These are phyloP conservation scores for Laupala kohalensis DNA, from an alignment of 1,140 invertebrate species.

Conservation along the genomic window DNA sequence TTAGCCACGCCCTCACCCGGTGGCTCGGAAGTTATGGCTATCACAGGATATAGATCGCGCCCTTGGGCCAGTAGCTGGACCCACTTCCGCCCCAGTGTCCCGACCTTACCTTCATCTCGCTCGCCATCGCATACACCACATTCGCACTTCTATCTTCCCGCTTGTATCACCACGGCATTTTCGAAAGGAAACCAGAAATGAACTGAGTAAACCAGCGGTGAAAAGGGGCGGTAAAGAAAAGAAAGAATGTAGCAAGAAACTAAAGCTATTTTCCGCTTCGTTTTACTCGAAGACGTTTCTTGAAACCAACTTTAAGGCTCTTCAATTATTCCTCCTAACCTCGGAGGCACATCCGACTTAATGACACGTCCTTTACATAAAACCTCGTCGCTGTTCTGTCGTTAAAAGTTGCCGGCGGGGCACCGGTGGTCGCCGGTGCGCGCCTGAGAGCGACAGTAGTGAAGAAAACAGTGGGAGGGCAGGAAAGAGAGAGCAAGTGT, in stretches of 20 bases:
- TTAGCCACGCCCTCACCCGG: no score
- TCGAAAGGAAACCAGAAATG: neutral
- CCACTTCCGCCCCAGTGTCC: neutral
- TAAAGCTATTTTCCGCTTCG: neutral
- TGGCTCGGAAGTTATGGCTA: no score
- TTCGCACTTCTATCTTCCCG: no score
- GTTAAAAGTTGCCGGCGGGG: no score
- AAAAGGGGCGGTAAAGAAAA: neutral
- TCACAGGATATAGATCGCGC: no score
- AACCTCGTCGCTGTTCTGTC: no score
- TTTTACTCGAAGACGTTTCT: neutral
- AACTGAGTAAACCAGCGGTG: no score
- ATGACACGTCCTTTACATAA: neutral
- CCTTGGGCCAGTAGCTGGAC: no score
- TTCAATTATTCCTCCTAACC: neutral
- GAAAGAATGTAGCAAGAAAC: neutral
- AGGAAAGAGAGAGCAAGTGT: neutral
- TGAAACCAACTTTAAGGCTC: neutral
- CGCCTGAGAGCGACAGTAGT: neutral
- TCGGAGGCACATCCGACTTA: neutral
- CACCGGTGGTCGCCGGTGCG: neutral
- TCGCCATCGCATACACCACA: no score
- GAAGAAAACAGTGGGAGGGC: neutral
- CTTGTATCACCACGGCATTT: neutral
- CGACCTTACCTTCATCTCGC: no score